Conservation (phyloP, 2,888 invertebrate species). For the Alitta virens region DNA sequence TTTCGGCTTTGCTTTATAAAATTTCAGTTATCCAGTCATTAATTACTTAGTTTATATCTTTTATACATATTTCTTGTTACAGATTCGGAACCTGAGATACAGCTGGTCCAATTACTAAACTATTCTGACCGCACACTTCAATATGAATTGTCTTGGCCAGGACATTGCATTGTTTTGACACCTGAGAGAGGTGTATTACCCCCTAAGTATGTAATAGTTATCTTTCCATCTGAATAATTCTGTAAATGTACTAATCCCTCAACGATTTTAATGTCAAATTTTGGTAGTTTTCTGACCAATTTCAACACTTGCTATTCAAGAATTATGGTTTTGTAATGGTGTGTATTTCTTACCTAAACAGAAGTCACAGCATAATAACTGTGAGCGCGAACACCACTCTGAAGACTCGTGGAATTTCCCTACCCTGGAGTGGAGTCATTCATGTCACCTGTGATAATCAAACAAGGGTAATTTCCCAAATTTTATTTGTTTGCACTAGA, state of each 20-base stretch:
- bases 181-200: conserved; percentile 35
- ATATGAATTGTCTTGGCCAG: conserved; percentile 34
- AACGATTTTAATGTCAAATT: too few species aligned
- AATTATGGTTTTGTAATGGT: too few species aligned
- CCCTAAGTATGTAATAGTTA: conserved; percentile 30
- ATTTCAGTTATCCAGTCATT: too few species aligned
- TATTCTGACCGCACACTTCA: conserved; percentile 2
- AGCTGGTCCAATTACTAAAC: conserved; percentile 12
- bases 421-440: conserved; percentile 26
- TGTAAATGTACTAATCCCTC: too few species aligned
- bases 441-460: conserved; percentile 21
- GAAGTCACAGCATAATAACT: background rate
- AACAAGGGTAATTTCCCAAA: conserved; percentile 22
- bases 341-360: background rate
- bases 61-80: background rate
- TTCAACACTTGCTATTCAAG: too few species aligned
- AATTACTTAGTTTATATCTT: too few species aligned
- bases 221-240: background rate
- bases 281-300: too few species aligned
- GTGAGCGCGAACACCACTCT: conserved; percentile 5
- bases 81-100: background rate
- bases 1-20: background rate
- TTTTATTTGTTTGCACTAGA: too few species aligned
- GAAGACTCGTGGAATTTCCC: background rate
- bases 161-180: conserved; percentile 32